Evolutionary conservation across 1,140 invertebrate species (phyloP).

Genomic region (Drosophila chauvacae): DNA sequence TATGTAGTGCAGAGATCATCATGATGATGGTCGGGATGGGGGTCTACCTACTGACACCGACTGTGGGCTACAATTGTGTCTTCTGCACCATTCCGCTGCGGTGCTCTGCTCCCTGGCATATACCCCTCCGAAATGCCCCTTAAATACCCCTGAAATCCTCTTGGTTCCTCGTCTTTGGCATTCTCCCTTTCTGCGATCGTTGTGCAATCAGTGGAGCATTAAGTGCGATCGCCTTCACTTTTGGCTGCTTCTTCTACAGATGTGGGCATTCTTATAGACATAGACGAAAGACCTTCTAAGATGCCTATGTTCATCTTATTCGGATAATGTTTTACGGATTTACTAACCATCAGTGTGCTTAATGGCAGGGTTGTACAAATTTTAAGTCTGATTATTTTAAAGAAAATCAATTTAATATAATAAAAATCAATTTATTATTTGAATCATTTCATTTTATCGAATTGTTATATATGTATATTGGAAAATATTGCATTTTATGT

Average conservation of each 20-base stretch:
- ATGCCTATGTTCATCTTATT: not conserved
- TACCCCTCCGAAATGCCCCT: conserved; percentile 28
- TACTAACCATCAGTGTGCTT: not conserved
- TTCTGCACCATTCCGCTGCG: conserved; percentile 14
- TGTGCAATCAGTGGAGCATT: conserved; percentile 83
- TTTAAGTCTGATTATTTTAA: not conserved
- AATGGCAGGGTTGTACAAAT: not conserved
- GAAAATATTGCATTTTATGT: not conserved
- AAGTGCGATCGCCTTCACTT: conserved; percentile 62
- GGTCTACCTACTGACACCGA: conserved; percentile 71
- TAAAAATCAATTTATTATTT: not conserved
- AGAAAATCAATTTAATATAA: not conserved
- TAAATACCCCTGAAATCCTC: conserved; percentile 19
- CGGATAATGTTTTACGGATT: not conserved
- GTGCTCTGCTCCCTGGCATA: conserved; percentile 9
- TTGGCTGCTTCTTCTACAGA: conserved; percentile 18
- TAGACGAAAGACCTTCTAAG: not conserved
- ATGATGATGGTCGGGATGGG: conserved; percentile 25
- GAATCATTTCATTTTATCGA: not conserved
- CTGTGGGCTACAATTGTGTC: conserved; percentile 75
- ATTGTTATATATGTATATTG: not conserved
- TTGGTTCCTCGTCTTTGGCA: conserved; percentile 27
- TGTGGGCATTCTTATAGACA: not conserved
- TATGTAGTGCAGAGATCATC: conserved; percentile 19
- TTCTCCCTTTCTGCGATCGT: conserved; percentile 69